These are phyloP conservation scores for Tetrapedia diversipes DNA, from an alignment of 2,888 invertebrate genomes.

Conservation along the genomic window DNA sequence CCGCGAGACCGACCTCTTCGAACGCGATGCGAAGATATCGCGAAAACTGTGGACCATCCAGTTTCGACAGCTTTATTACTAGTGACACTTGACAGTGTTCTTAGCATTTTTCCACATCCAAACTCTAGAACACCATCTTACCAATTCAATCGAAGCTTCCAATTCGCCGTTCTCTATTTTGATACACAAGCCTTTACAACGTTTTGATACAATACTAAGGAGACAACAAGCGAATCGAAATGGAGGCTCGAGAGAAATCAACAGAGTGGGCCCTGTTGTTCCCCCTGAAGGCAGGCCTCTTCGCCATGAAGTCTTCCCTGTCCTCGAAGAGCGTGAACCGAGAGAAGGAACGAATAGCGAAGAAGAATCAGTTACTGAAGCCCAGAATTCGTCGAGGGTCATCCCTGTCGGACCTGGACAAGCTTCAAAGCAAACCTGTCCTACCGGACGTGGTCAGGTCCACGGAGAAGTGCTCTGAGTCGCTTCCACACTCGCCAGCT, in stretches of 20 bases:
- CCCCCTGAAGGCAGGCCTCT: slow-evolving; percentile 85
- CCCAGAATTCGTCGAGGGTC: slow-evolving; percentile 87
- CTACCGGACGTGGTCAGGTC: slow-evolving; percentile 84
- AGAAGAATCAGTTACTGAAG: slow-evolving; percentile 62
- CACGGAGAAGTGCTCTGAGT: slow-evolving; percentile 82
- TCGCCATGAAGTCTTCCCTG: slow-evolving; percentile 84
- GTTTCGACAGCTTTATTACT: no score
- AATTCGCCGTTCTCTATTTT: no score
- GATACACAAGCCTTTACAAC: no score
- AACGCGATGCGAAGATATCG: not conserved
- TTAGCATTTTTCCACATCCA: no score
- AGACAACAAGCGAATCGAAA: slow-evolving; percentile 36
- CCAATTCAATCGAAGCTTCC: no score
- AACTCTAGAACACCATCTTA: no score
- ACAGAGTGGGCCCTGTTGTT: slow-evolving; percentile 86
- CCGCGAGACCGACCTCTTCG: not conserved
- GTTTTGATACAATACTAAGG: slow-evolving; percentile 14
- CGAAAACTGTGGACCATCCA: not conserved
- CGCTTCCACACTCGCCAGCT: slow-evolving; percentile 84
- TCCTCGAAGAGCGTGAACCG: slow-evolving; percentile 76
- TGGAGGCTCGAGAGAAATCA: slow-evolving; percentile 83
- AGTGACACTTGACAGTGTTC: not conserved
- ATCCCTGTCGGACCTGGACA: slow-evolving; percentile 89
- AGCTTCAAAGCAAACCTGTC: slow-evolving; percentile 81
- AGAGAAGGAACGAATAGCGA: slow-evolving; percentile 70